Base-by-base conservation (phyloP, 64 coral and sea anemone genomes). In the Astreopora myriophthalma region DNA sequence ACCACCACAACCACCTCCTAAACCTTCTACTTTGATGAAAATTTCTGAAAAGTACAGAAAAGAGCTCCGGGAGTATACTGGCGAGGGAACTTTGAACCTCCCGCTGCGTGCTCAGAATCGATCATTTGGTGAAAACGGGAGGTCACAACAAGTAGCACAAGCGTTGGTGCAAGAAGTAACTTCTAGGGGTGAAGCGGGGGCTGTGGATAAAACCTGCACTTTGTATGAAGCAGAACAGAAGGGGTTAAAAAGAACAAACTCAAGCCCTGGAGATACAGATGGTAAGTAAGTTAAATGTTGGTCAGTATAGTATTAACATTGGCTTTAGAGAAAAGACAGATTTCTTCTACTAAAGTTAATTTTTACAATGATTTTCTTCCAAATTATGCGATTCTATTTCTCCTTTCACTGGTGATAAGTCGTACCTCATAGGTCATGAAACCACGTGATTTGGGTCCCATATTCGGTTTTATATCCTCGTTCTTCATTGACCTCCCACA, bases 1-100 rank as follows among this genome's bases (percentile, higher is more conserved):
- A 51, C 40, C 16, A 22, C 28, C 28, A 37, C n/a, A 73, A 60
- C 16, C 79, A 22, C 64, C 74, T 14, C 51, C 14, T 13, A 67
- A 64, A 1, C 34, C 33, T 9, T 92, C 75, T 40, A 69, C 80
- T 17, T 48, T 86, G 34, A 69, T 92, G 35, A 80, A 92, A 75
- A 86, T 92, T 5, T 80, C 80, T n/a, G 80, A 92, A 23, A 92
- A 92, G 29, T 92, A 92, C 80, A 48, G 90, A 9, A 92, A 69
- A 76, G 90, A 92, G 69, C 51, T 73, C 33, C 61, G 33, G 27
- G 73, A 74, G 4, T 44, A 63, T 73, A 86, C n/a, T n/a, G n/a
- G 76, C 20, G 31, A 86, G 10, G 32, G 22, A 22, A 38, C 52
- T 2, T 17, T 35, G 22, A 33, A 64, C 2, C 20, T 83, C 14